Evolutionary conservation across 2,888 invertebrate species (phyloP), one percentile per base, ranked within the genome.

Genomic region (Ichneumon xanthorius): DNA sequence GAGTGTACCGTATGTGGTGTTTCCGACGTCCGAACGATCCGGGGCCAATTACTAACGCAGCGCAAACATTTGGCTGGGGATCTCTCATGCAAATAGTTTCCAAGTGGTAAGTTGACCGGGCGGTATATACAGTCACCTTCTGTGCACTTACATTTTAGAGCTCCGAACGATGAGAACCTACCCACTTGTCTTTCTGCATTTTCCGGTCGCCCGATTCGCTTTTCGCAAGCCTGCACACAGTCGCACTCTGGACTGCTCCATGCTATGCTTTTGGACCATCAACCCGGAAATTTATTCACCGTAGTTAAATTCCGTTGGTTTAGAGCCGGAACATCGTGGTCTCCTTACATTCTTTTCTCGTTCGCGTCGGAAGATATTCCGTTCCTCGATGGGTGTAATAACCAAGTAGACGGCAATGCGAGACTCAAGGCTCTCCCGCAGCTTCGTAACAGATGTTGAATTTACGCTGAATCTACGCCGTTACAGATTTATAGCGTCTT

Each of bases 231-330:
- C 37, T 16, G 33, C 40, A 11, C 72, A 73, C 1, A 45, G 16
- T 61, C 58, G 26, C 58, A 16, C 11, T 58, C 37, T 61, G 26
- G 16, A 45, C 58, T 40, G 72, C 22, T n/a, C 45, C 26, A n/a
- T 16, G 7, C 58, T 7, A 26, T 9, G 6, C 22, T 22, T 67
- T 16, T 55, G 40, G 55, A 30, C 77, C 68, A 78, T 78, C 68
- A 68, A 68, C 58, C 40, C 7, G 16, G 19, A 55, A 68, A 67
- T 78, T 78, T 55, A 68, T 78, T 78, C 67, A 40, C 68, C 45
- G 68, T 58, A 68, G 67, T 78, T 68, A 78, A 78, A 78, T 58
- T 78, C 55, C 68, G 45, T 78, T 40, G 68, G 55, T 14, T 78
- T 78, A 68, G 40, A 55, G 45, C 68, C 58, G 45, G 3, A 58